Evolutionary conservation across 2,888 invertebrate genomes (phyloP).

Genomic region (Drosophila pseudotakahashii): DNA sequence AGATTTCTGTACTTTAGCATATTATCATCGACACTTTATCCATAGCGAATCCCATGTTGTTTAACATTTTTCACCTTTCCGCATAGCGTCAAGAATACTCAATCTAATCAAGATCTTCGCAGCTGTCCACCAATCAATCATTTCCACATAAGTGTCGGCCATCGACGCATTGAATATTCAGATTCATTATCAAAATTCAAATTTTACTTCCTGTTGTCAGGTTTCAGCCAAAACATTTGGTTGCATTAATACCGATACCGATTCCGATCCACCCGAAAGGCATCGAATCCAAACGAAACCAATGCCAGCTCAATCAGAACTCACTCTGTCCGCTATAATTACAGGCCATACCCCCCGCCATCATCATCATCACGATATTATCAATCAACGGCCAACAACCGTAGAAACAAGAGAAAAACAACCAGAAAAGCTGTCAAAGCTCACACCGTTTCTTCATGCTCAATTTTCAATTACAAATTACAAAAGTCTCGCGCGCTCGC

Average conservation of each 20-base stretch:
- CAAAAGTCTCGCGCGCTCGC: conserved; percentile 64
- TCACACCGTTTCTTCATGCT: conserved; percentile 71
- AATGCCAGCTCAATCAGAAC: conserved; percentile 44
- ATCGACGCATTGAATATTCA: conserved; percentile 43
- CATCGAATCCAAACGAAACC: conserved; percentile 10
- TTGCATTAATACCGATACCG: conserved; percentile 10
- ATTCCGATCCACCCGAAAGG: neutral
- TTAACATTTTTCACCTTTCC: conserved; percentile 28
- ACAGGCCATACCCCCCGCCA: conserved; percentile 30
- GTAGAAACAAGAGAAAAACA: conserved; percentile 24
- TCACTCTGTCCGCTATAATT: conserved; percentile 36
- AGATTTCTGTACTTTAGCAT: neutral
- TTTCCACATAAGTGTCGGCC: conserved; percentile 23
- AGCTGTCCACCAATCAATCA: conserved; percentile 40
- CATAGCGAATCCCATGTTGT: neutral
- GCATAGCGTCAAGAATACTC: conserved; percentile 12
- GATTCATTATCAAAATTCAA: conserved; percentile 35
- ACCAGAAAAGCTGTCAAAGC: conserved; percentile 70
- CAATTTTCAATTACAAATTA: conserved; percentile 78
- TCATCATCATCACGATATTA: conserved; percentile 46
- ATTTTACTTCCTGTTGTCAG: conserved; percentile 34
- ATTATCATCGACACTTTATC: conserved; percentile 11
- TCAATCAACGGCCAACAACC: conserved; percentile 43
- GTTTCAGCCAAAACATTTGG: conserved; percentile 21
- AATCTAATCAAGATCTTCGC: conserved; percentile 43